Evolutionary conservation across 2,797 vertebrate species (phyloP).

Genomic region (Hypotaenidia okinawae): DNA sequence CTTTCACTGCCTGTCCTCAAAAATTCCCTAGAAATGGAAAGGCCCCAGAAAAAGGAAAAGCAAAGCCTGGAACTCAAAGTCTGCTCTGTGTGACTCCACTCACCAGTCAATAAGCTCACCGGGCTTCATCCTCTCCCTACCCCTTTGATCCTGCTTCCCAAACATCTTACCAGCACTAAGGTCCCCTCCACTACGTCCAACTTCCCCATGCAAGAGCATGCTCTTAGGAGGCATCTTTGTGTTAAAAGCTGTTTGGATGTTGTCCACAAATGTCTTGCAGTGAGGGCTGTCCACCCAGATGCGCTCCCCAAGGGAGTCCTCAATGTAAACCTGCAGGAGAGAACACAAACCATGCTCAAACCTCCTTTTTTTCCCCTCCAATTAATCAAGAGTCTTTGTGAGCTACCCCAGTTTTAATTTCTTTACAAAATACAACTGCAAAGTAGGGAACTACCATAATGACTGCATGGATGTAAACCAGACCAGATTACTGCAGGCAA

Average conservation of each 20-base stretch:
- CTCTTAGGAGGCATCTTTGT: slow-evolving; percentile 97
- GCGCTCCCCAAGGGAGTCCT: slow-evolving; percentile 95
- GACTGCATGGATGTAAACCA: neutral
- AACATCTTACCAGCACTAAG: slow-evolving; percentile 89
- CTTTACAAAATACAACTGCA: neutral
- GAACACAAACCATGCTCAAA: neutral
- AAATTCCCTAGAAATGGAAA: neutral
- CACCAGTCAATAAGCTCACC: neutral
- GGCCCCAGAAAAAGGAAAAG: neutral
- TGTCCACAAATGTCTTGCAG: slow-evolving; percentile 96
- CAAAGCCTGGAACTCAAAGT: neutral
- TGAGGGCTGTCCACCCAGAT: slow-evolving; percentile 99
- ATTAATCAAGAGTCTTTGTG: neutral
- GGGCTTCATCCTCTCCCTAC: neutral
- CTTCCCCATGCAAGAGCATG: slow-evolving; percentile 92
- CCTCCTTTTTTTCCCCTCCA: rapidly evolving
- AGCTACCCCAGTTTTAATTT: neutral
- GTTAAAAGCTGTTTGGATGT: slow-evolving; percentile 96
- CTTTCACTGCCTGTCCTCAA: neutral
- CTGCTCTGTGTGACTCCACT: too few relatives aligned
- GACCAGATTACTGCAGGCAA: neutral
- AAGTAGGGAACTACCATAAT: neutral
- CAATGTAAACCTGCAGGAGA: slow-evolving; percentile 90
- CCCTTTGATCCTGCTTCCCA: rapidly evolving
- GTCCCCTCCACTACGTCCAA: slow-evolving; percentile 86